Evolutionary conservation across 1,140 invertebrate species (phyloP), one percentile per base, ranked within the genome.

Genomic region (Leptopilina clavipes): DNA sequence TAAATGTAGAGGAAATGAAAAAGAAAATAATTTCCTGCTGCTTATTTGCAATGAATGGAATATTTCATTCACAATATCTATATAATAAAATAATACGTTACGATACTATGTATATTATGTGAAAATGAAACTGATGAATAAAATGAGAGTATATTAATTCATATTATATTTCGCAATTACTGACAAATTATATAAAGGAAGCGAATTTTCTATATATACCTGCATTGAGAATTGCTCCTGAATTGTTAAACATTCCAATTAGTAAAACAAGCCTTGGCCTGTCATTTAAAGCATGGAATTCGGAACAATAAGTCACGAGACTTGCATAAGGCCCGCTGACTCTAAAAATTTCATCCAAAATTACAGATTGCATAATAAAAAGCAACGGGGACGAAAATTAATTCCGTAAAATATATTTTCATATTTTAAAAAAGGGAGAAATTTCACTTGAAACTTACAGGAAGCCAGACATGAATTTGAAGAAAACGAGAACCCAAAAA

Each of bases 381-480:
- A n/a, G n/a, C n/a, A n/a, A n/a, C n/a, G n/a, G n/a, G n/a, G n/a
- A n/a, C n/a, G n/a, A n/a, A n/a, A n/a, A n/a, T n/a, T n/a, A n/a
- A n/a, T n/a, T n/a, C n/a, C n/a, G n/a, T n/a, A n/a, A n/a, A n/a
- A n/a, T n/a, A n/a, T n/a, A n/a, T n/a, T n/a, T 31, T 31, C 25
- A 5, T 5, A 1, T 31, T 31, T n/a, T n/a, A n/a, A 31, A 5
- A 31, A 31, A 2, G n/a, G 43, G n/a, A 22, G 37, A 17, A 71
- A 77, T 52, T 22, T 31, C 48, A 72, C 17, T 17, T 59, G 22
- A 43, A 37, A 92, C 93, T 93, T 84, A 97, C 96, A 96, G 92
- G 74, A 96, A 93, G 18, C 96, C 96, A 76, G 93, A 94, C 25
- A 94, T 83, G 82, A 96, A 95, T 86, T 96, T 94, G 17, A 95